A percentile compares a stretch with the other conserved stretches of the same genome.
These are phyloP conservation scores for Ostrea edulis DNA, from an alignment of 1,140 invertebrate genomes.

Conservation along the genomic window DNA sequence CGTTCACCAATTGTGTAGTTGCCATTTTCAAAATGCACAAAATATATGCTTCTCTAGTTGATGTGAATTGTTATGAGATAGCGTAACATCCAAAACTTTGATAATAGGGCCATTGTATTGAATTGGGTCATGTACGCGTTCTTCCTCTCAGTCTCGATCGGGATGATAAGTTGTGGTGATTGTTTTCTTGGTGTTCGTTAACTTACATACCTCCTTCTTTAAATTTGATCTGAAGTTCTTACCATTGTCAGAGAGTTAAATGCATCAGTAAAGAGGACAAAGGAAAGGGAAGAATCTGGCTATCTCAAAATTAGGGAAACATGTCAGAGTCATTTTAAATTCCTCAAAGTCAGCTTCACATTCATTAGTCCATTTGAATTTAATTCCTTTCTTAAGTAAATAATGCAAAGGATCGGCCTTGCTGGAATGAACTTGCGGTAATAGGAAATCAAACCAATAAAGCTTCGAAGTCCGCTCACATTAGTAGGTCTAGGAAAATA, in stretches of 20 bases:
- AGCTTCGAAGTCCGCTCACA: too few species aligned
- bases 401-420: constrained; percentile 41
- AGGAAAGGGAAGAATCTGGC: constrained; percentile 4
- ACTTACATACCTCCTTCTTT: constrained; percentile 53
- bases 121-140: too few species aligned
- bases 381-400: not conserved
- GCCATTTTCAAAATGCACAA: too few species aligned
- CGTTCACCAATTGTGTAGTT: too few species aligned
- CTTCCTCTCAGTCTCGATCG: too few species aligned
- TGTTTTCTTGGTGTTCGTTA: constrained; percentile 51
- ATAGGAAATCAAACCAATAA: too few species aligned
- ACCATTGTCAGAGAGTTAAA: constrained; percentile 73
- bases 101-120: too few species aligned
- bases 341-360: constrained; percentile 1
- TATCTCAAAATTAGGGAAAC: constrained; percentile 1
- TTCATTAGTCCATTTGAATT: not conserved
- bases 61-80: too few species aligned
- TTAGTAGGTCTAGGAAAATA: too few species aligned
- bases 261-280: constrained; percentile 26
- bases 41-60: too few species aligned
- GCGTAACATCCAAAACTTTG: too few species aligned
- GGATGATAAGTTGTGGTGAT: constrained; percentile 59
- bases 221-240: constrained; percentile 54
- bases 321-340: constrained; percentile 17
- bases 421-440: too few species aligned